Base-by-base conservation (phyloP, 2,888 invertebrate species). In the Scaptomyza tumidula region DNA sequence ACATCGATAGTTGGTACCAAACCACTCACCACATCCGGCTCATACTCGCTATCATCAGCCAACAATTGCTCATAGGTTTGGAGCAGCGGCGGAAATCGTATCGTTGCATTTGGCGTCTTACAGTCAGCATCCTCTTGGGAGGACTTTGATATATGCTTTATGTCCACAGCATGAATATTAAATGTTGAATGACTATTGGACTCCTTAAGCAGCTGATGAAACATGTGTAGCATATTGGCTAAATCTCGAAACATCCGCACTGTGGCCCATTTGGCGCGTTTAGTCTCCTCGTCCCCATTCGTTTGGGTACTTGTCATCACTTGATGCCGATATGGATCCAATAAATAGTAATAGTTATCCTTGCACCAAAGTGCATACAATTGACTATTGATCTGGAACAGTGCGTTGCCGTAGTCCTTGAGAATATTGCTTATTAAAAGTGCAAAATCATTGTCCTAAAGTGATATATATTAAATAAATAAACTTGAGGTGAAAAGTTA, bases 281-380 rank as follows among this genome's bases (percentile, higher is more conserved):
- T 48, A 19, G 50, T 69, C 6, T 5, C n/a, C 6, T 33, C 54
- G 6, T 62, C 53, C 13, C 58, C 54, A 13, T 6, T 43, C 33
- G 59, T n/a, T 10, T 56, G 39, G 3, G 63, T 31, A 13, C 73
- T 69, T 10, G 50, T 50, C 4, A 80, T 45, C 2, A 90, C 75
- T 0, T 76, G 71, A 62, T 91, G 92, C 0, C 86, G 80, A 69
- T 90, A 92, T 3, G 92, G 91, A 80, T 92, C 91, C 19, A 91
- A 60, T 0, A 92, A 45, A 45, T 92, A 92, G 54, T 85, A 90
- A 35, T 89, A 90, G 1, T 74, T 66, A 1, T 87, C 80, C 49
- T 90, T 90, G 54, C 72, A 77, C 90, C 91, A 91, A 5, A 92
- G 29, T 0, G 90, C 88, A 58, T 91, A 92, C 24, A 80, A 80